phyloP scores from a whole-genome alignment of 1,140 invertebrate species.

The Drosophila elegans region DNA sequence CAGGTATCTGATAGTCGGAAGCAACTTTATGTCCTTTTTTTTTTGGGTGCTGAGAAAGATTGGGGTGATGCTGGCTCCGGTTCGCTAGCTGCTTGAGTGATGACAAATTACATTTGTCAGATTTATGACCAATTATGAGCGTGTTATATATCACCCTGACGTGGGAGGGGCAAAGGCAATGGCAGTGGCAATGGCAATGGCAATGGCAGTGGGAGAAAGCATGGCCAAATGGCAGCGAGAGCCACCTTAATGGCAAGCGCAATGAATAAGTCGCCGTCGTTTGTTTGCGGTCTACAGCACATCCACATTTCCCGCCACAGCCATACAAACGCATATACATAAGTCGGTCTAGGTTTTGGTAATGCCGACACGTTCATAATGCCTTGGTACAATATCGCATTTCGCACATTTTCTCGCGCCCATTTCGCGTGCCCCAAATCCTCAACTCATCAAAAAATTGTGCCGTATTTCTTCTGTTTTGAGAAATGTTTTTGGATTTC shows the following conservation, averaged over 20 bases:
- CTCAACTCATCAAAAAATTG: constrained; percentile 61
- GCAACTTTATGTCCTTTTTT: neutral
- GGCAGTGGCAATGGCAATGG: neutral
- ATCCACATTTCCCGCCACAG: constrained; percentile 19
- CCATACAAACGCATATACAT: constrained; percentile 15
- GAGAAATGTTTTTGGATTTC: constrained; percentile 58
- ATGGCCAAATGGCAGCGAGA: constrained; percentile 39
- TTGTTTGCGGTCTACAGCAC: constrained; percentile 63
- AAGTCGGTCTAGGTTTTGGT: constrained; percentile 31
- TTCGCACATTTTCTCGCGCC: constrained; percentile 69
- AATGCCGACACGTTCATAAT: constrained; percentile 62
- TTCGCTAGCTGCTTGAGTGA: constrained; percentile 77
- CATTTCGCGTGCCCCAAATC: constrained; percentile 39
- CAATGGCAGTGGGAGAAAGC: constrained; percentile 21
- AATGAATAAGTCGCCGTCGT: constrained; percentile 82
- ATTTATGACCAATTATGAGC: constrained; percentile 85
- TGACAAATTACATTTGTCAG: constrained; percentile 85
- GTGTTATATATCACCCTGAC: constrained; percentile 83
- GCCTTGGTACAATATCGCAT: constrained; percentile 68
- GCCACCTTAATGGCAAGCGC: constrained; percentile 81
- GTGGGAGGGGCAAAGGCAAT: neutral
- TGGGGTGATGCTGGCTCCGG: constrained; percentile 32
- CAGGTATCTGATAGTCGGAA: constrained; percentile 19
- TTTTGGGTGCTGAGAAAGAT: neutral
- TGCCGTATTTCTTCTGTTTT: constrained; percentile 29